Percentiles rank a stretch among this genome's conserved stretches.
phyloP scores from a whole-genome alignment of 2,113 vertebrate species.

The Cairina moschata region DNA sequence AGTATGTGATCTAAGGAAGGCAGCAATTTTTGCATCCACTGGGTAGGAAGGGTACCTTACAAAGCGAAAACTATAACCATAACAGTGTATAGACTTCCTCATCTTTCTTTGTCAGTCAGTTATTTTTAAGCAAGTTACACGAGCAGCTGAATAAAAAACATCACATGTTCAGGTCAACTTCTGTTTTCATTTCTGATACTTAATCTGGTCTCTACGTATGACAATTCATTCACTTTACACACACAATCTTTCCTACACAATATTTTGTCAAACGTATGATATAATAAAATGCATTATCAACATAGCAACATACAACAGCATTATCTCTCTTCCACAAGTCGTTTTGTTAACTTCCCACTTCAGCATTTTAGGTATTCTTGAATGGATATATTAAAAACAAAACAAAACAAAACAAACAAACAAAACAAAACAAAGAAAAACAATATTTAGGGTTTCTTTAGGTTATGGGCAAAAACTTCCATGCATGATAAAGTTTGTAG shows the following conservation, averaged over 20 bases:
- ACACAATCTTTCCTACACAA: not conserved
- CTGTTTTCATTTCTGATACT: not conserved
- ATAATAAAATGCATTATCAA: not conserved
- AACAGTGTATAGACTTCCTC: not conserved
- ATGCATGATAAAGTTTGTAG: not conserved
- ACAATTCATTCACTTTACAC: not conserved
- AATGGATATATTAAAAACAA: not conserved
- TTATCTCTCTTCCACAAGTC: not conserved
- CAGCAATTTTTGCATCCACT: not conserved
- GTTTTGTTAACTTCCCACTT: not conserved
- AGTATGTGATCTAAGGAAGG: not conserved
- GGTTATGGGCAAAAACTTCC: not conserved
- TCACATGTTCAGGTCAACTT: not conserved
- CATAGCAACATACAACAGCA: not conserved
- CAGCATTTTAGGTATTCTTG: not conserved
- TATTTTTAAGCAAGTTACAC: not conserved
- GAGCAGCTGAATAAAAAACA: not conserved
- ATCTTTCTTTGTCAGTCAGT: not conserved
- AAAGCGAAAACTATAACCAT: not conserved
- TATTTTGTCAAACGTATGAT: not conserved
- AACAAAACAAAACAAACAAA: not conserved
- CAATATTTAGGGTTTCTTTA: not conserved
- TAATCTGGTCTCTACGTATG: fast-evolving
- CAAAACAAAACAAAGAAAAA: too few species aligned
- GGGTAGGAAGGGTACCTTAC: not conserved